Evolutionary conservation across 2,888 invertebrate species (phyloP).

Genomic region (Drosophila ezoana): DNA sequence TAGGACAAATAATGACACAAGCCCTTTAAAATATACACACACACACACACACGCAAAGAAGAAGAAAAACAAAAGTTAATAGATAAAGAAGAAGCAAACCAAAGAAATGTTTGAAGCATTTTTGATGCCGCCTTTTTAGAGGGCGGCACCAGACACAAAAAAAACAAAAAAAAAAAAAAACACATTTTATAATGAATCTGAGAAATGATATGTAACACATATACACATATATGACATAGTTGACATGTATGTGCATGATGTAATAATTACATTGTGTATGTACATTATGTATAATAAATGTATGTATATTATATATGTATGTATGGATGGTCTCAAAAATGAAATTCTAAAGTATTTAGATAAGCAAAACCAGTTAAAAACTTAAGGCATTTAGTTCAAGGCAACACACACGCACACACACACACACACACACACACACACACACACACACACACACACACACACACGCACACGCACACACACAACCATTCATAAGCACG

Average conservation of each 20-base stretch:
- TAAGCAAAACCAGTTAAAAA: conserved; percentile 65
- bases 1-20: conserved; percentile 71
- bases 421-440: conserved; percentile 16
- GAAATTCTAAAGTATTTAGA: conserved; percentile 82
- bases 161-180: too few relatives aligned
- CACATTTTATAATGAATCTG: conserved; percentile 61
- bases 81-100: conserved; percentile 52
- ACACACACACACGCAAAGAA: conserved; percentile 14
- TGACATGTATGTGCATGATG: conserved; percentile 62
- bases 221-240: conserved; percentile 42
- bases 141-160: conserved; percentile 70
- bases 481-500: conserved; percentile 25
- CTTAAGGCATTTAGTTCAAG: conserved; percentile 64
- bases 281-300: conserved; percentile 63
- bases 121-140: conserved; percentile 71
- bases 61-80: conserved; percentile 26
- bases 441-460: conserved; percentile 13
- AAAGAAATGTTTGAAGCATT: conserved; percentile 77
- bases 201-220: conserved; percentile 20
- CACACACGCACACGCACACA: conserved; percentile 19
- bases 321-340: conserved; percentile 71
- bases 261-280: conserved; percentile 69
- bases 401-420: conserved; percentile 12
- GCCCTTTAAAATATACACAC: conserved; percentile 39
- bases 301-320: conserved; percentile 70